Percentiles rank a stretch among this genome's conserved stretches.
Conservation (phyloP, 2,797 vertebrate species). For the Gouania willdenowi region DNA sequence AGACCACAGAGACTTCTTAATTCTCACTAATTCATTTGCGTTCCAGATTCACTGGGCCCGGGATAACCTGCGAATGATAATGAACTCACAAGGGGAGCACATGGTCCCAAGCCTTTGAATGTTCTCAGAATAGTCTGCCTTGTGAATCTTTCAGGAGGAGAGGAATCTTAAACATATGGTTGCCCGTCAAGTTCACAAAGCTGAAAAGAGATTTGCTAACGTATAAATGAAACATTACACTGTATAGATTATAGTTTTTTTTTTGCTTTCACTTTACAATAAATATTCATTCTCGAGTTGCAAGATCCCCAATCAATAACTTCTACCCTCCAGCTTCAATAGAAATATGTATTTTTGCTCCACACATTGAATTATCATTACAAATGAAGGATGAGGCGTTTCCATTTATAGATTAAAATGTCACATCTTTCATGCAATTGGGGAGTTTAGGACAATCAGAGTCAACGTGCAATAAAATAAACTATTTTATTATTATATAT, state of each 20-base stretch:
- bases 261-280: constrained; percentile 69
- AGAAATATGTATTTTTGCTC: constrained; percentile 46
- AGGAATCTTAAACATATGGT: constrained; percentile 89
- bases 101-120: constrained; percentile 94
- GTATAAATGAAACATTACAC: constrained; percentile 25
- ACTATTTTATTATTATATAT: no score
- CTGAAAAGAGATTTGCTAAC: constrained; percentile 10
- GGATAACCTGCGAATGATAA: constrained; percentile 83
- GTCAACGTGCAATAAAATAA: no score
- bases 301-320: constrained; percentile 74
- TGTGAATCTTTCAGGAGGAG: constrained; percentile 86
- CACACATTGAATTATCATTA: constrained; percentile 76
- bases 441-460: no score
- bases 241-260: constrained; percentile 21
- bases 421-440: constrained; percentile 43
- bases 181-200: constrained; percentile 82
- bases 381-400: constrained; percentile 67
- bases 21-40: constrained; percentile 99
- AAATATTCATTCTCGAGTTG: constrained; percentile 73
- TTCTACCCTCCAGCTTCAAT: constrained; percentile 69
- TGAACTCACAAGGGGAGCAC: constrained; percentile 87
- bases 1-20: constrained; percentile 95
- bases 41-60: constrained; percentile 94
- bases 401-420: constrained; percentile 78
- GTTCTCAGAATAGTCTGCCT: constrained; percentile 93